Evolutionary conservation across 2,113 vertebrate species (phyloP), one percentile per base, ranked within the genome.

Genomic region (Leptocoma aspasia): DNA sequence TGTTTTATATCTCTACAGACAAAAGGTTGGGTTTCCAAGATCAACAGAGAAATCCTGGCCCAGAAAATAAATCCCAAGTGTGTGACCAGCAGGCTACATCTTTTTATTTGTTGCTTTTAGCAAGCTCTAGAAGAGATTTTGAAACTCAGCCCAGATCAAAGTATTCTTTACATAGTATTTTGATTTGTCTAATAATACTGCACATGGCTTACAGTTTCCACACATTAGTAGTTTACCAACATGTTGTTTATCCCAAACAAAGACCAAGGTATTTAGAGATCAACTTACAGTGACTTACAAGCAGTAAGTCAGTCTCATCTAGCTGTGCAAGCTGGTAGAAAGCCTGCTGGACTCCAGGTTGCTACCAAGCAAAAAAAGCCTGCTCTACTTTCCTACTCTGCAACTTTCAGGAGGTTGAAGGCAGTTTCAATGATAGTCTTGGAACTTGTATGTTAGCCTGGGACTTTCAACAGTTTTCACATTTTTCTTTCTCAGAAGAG

Each of bases 91-190:
- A 94, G 83, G 90, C 68, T 95, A 59, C n/a, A n/a, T 77, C 30
- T 93, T 83, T 50, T 70, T 73, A 77, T 94, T 95, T 95, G 90
- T 86, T 93, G 82, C 50, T 91, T 95, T 86, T 90, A 94, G 66
- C 37, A 87, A 64, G 44, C 50, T 65, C 82, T 69, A 61, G 59
- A 82, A 65, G 47, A 86, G 50, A 73, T 81, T 76, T 52, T 65
- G 42, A 95, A 95, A 80, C 35, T 63, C 33, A 47, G 54, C 23
- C 2, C 30, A 91, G 54, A 70, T 72, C n/a, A 80, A 95, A 94
- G 54, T 80, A 54, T 52, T 78, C 59, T 77, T 85, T 73, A 59
- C 14, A 63, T 7, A 64, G 65, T 53, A 84, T 65, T 91, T 82
- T 82, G 47, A 68, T 78, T 31, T 57, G 33, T 76, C 33, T 39